phyloP scores from a whole-genome alignment of 2,797 vertebrate species.

The Chaetodon trifasciatus region DNA sequence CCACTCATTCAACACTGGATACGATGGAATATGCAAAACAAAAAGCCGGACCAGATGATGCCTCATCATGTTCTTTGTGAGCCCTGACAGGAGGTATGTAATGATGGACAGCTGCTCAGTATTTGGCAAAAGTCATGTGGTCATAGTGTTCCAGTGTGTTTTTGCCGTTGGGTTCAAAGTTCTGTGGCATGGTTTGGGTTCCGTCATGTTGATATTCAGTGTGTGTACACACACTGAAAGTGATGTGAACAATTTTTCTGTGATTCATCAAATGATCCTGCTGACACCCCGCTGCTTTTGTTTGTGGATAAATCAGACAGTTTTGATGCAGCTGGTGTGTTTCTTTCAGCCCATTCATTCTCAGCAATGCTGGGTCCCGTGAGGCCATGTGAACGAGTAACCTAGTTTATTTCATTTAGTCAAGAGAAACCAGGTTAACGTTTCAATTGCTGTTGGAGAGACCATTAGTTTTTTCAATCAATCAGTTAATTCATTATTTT shows the following conservation, averaged over 20 bases:
- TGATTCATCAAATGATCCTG: not conserved
- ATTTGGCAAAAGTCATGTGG: conserved; percentile 11
- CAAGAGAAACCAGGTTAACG: not conserved
- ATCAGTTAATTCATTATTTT: not conserved
- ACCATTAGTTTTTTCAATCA: not conserved
- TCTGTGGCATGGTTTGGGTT: conserved; percentile 13
- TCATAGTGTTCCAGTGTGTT: conserved; percentile 3
- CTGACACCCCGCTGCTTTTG: not conserved
- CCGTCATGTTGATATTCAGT: conserved; percentile 25
- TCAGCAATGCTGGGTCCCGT: not conserved
- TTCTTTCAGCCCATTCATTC: not conserved
- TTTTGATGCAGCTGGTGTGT: not conserved
- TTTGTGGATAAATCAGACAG: not conserved
- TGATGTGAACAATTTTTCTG: not conserved
- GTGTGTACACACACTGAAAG: conserved; percentile 4
- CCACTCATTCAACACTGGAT: conserved; percentile 26
- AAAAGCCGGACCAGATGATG: conserved; percentile 49
- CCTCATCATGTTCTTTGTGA: conserved; percentile 40
- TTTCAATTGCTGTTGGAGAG: not conserved
- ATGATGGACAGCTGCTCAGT: conserved; percentile 11
- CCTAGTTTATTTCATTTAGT: not conserved
- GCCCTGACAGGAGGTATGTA: conserved; percentile 69
- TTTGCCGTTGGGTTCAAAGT: conserved; percentile 14
- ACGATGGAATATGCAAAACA: conserved; percentile 56
- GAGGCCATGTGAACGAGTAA: not conserved